These are phyloP conservation scores for Microcebus tavaratra DNA, from an alignment of 2,113 vertebrate species.

Conservation along the genomic window DNA sequence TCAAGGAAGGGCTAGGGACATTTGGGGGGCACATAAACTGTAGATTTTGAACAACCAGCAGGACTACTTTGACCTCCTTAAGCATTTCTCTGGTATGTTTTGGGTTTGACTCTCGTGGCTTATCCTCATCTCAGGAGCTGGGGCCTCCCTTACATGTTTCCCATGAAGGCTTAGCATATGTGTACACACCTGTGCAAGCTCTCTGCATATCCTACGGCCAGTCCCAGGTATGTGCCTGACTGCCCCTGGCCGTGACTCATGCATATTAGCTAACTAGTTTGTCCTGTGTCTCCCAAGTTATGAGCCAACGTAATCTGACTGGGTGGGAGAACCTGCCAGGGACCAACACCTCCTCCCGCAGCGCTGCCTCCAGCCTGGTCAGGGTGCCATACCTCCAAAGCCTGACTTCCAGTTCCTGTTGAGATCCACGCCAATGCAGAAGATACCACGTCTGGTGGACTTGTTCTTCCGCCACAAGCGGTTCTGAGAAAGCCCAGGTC, in stretches of 20 bases:
- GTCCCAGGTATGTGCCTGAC: not conserved
- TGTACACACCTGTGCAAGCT: not conserved
- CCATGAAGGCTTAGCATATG: not conserved
- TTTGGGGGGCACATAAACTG: not conserved
- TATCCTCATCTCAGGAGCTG: not conserved
- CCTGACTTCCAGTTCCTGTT: constrained; percentile 94
- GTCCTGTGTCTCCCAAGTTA: not conserved
- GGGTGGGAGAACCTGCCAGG: not conserved
- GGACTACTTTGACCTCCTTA: not conserved
- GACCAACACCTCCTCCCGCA: not conserved
- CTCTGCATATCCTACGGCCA: not conserved
- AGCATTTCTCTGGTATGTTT: not conserved
- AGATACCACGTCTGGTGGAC: constrained; percentile 83
- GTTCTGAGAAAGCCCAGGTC: constrained; percentile 82
- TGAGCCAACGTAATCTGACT: not conserved
- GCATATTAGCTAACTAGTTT: not conserved
- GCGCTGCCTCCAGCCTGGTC: fast-evolving
- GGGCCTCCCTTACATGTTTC: not conserved
- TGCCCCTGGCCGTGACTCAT: not conserved
- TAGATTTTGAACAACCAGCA: not conserved
- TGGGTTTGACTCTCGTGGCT: not conserved
- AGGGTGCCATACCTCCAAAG: constrained; percentile 89
- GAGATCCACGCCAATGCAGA: constrained; percentile 91
- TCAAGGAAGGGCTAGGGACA: not conserved
- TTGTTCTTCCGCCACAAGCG: constrained; percentile 96